phyloP scores from a whole-genome alignment of 2,113 vertebrate genomes.

The Orcinus orca region DNA sequence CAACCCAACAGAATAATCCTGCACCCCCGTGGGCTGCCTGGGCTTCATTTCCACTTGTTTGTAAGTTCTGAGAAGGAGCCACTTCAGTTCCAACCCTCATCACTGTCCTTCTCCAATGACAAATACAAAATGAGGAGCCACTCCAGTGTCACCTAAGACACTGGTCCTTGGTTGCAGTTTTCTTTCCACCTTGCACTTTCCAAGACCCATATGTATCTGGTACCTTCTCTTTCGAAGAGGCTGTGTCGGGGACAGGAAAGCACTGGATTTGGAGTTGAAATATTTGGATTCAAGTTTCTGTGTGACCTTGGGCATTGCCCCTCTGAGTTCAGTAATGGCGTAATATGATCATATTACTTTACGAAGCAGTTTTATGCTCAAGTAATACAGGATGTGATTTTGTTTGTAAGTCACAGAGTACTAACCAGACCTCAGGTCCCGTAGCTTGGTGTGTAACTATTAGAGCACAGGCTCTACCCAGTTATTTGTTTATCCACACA shows the following conservation, averaged over 20 bases:
- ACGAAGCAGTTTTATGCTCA: background rate
- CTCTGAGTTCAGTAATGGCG: background rate
- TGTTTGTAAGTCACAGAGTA: background rate
- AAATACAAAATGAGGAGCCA: fast-evolving
- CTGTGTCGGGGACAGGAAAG: background rate
- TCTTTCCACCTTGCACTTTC: background rate
- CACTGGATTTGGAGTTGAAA: background rate
- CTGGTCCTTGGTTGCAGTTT: background rate
- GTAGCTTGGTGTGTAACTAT: background rate
- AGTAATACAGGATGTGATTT: background rate
- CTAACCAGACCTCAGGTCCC: too few species aligned
- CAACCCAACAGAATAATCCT: background rate
- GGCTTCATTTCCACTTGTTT: background rate
- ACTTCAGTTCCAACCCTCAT: background rate
- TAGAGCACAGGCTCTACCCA: background rate
- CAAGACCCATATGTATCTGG: background rate
- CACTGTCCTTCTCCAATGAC: background rate
- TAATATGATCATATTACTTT: background rate
- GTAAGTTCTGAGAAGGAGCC: background rate
- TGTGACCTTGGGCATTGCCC: background rate
- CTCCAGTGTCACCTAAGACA: background rate
- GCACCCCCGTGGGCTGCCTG: background rate
- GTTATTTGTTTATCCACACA: background rate
- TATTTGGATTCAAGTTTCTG: background rate
- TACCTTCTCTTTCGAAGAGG: background rate